Conservation (phyloP, 2,113 vertebrate genomes). For the Mastomys coucha region DNA sequence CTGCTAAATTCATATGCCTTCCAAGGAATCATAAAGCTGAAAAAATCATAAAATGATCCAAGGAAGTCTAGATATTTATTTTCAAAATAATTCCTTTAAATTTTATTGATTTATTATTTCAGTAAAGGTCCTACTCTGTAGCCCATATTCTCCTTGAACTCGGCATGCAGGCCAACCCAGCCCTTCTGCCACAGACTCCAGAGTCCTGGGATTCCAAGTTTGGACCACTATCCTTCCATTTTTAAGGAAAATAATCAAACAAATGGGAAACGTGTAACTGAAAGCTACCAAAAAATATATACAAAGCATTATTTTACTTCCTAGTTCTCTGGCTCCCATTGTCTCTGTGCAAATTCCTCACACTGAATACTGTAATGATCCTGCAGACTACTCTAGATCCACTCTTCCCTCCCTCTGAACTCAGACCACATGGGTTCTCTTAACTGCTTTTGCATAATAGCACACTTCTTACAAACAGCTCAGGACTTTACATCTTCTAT, state of each 20-base stretch:
- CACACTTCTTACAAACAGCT: neutral
- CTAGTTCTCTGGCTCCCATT: neutral
- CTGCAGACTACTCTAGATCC: neutral
- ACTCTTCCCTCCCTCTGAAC: neutral
- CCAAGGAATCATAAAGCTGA: neutral
- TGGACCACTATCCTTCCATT: neutral
- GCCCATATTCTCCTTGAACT: neutral
- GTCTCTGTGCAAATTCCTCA: neutral
- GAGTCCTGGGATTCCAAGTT: neutral
- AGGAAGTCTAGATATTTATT: neutral
- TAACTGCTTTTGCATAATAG: neutral
- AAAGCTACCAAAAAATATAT: neutral
- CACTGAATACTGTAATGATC: neutral
- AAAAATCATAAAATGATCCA: neutral
- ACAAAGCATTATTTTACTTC: neutral
- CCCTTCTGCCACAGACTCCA: neutral
- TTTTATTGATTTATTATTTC: neutral
- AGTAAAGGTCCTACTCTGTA: neutral
- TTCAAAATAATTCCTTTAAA: neutral
- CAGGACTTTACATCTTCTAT: neutral
- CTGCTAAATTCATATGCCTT: neutral
- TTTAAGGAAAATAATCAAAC: slow-evolving; percentile 26
- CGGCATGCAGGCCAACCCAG: neutral
- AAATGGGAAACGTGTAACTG: neutral
- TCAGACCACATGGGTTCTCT: neutral